Conservation (phyloP, 2,113 vertebrate genomes). For the Daboia siamensis region DNA sequence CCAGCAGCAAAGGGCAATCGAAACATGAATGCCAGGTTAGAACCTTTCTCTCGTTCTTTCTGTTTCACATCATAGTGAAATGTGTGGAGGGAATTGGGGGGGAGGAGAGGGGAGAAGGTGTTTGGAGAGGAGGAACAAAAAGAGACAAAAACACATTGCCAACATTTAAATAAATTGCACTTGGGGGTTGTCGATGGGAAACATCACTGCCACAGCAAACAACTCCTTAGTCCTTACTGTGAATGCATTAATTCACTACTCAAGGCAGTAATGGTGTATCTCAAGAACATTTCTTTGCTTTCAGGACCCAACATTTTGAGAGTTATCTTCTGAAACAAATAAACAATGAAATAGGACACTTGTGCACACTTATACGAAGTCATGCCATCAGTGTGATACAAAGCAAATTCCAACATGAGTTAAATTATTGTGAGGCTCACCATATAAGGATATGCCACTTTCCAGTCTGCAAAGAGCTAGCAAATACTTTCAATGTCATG, state of each 20-base stretch:
- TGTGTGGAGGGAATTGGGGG: slow-evolving; percentile 25
- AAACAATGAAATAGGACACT: background rate
- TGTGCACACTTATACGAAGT: background rate
- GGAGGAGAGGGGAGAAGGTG: background rate
- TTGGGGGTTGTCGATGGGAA: background rate
- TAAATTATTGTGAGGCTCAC: background rate
- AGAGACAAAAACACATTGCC: background rate
- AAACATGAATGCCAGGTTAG: slow-evolving; percentile 87
- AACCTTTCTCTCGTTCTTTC: slow-evolving; percentile 85
- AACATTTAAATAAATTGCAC: background rate
- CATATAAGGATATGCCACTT: background rate
- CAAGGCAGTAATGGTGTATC: background rate
- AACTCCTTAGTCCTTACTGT: background rate
- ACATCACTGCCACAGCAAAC: background rate
- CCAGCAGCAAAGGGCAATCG: slow-evolving; percentile 85
- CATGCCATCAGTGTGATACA: background rate
- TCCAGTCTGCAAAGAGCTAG: background rate
- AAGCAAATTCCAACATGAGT: background rate
- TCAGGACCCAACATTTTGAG: background rate
- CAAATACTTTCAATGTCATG: background rate
- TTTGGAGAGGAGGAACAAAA: background rate
- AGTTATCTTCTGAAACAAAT: background rate
- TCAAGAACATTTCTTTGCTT: background rate
- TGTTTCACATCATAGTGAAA: slow-evolving; percentile 53
- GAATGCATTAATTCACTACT: slow-evolving; percentile 7